These are phyloP conservation scores for Aythya fuligula DNA, from an alignment of 2,797 vertebrate species.

Conservation along the genomic window DNA sequence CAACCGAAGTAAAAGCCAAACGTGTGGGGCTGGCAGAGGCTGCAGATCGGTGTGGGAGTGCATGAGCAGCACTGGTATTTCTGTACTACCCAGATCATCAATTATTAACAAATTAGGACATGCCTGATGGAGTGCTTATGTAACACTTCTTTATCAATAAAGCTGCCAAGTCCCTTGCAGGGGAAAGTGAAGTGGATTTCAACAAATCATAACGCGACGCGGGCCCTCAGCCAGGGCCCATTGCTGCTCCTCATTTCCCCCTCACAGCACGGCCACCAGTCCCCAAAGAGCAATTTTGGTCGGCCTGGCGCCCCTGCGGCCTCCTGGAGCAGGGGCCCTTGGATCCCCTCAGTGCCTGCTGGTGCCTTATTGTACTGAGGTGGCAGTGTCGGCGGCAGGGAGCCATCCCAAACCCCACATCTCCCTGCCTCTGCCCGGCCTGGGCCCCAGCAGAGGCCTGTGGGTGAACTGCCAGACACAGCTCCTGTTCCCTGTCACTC, in stretches of 20 bases:
- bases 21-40: background rate
- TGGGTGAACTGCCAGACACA: background rate
- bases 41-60: background rate
- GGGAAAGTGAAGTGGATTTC: background rate
- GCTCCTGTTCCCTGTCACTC: background rate
- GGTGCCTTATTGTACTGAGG: background rate
- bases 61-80: background rate
- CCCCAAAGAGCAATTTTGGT: background rate
- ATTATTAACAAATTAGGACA: constrained; percentile 60
- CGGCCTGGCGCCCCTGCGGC: background rate
- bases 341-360: constrained; percentile 21
- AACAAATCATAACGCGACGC: background rate
- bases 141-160: constrained; percentile 49
- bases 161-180: constrained; percentile 13
- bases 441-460: background rate
- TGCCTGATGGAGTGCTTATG: constrained; percentile 36
- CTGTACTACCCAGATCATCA: constrained; percentile 36
- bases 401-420: background rate
- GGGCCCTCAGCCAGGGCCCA: background rate
- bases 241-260: background rate
- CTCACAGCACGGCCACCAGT: background rate
- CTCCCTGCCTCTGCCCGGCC: background rate
- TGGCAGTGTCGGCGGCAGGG: fast-evolving
- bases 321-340: background rate
- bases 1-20: background rate